A percentile compares a stretch with the other conserved stretches of the same genome.
Conservation (phyloP, 2,888 invertebrate species). For the Malthinus flaveolus region DNA sequence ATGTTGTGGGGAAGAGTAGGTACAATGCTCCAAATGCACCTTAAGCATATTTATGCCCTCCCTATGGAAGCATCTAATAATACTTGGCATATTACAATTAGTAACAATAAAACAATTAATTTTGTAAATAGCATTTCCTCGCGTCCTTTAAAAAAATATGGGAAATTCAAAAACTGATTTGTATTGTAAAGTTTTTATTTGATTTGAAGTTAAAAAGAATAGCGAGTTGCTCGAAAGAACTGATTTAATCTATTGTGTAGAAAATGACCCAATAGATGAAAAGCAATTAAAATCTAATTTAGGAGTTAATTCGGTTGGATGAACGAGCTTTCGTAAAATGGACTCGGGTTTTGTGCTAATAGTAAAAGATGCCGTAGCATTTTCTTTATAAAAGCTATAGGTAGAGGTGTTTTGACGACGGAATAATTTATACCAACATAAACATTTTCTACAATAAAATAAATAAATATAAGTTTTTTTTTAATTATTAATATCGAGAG, state of each 20-base stretch:
- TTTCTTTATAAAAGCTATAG: constrained; percentile 25
- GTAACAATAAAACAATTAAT: no score
- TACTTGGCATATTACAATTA: no score
- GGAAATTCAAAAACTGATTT: background rate
- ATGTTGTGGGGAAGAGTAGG: no score
- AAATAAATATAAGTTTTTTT: background rate
- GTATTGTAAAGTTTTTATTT: background rate
- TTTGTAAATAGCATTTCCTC: background rate
- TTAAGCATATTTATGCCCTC: no score
- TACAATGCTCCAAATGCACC: no score
- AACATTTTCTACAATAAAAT: constrained; percentile 7
- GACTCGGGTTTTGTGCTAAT: constrained; percentile 15
- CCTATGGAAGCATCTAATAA: no score
- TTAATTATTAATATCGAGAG: background rate
- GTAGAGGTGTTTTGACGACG: no score
- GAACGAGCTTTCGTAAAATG: constrained; percentile 30
- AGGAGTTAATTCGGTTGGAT: constrained; percentile 32
- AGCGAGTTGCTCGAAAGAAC: constrained; percentile 21
- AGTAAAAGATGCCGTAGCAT: constrained; percentile 23
- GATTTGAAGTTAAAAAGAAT: background rate
- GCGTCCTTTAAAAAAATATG: background rate
- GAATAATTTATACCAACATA: no score
- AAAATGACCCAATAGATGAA: constrained; percentile 33
- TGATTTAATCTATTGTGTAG: constrained; percentile 28
- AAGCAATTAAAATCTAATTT: constrained; percentile 38